Percentiles rank a stretch among this genome's conserved stretches.
Conservation (phyloP, 2,113 vertebrate species). For the Chaetops frenatus region DNA sequence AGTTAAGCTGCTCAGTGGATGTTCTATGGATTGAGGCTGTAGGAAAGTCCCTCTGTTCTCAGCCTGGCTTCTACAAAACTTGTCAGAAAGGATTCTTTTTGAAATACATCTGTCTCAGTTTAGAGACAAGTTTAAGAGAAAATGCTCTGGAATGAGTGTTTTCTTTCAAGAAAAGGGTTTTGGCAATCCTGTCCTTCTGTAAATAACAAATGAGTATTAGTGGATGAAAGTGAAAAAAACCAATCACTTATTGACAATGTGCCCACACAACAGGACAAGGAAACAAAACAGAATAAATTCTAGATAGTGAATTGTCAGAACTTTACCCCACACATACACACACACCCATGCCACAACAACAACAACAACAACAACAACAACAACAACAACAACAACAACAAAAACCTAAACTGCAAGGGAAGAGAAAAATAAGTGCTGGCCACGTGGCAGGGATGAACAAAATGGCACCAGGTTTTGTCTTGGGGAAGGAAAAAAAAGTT, state of each 20-base stretch:
- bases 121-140: background rate
- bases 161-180: background rate
- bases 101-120: background rate
- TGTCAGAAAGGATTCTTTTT: background rate
- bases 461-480: background rate
- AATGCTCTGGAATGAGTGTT: background rate
- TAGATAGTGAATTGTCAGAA: background rate
- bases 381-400: background rate
- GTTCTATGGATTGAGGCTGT: background rate
- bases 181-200: background rate
- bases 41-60: background rate
- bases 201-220: background rate
- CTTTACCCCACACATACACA: background rate
- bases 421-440: background rate
- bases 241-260: background rate
- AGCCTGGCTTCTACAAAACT: background rate
- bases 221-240: background rate
- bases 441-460: background rate
- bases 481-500: background rate
- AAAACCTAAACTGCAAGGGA: background rate
- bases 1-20: background rate
- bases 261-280: background rate
- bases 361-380: background rate
- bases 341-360: background rate
- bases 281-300: background rate